These are phyloP conservation scores for Myotis findleyi DNA, from an alignment of 2,797 vertebrate genomes.

Conservation along the genomic window DNA sequence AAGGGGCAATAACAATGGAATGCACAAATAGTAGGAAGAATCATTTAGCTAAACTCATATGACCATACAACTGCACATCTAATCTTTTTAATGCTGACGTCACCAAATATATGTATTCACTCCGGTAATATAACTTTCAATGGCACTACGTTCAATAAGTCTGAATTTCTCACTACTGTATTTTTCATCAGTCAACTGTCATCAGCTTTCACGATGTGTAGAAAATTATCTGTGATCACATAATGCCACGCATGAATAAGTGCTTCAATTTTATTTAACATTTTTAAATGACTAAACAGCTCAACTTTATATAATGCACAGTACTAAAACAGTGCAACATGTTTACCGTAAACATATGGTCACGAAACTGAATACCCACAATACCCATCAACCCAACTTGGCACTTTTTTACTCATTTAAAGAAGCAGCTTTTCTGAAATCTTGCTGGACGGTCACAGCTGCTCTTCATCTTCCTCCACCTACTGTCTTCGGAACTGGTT, in stretches of 20 bases:
- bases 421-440: background rate
- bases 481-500: conserved; percentile 14
- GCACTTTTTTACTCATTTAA: background rate
- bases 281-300: background rate
- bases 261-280: conserved; percentile 70
- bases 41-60: background rate
- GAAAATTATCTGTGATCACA: conserved; percentile 1
- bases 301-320: background rate
- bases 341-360: background rate
- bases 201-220: background rate
- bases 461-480: background rate
- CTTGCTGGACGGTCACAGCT: background rate
- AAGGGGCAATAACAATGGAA: background rate
- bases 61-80: background rate
- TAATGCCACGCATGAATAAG: background rate
- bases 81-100: background rate
- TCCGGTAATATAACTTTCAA: background rate
- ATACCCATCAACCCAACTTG: background rate
- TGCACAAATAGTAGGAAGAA: background rate
- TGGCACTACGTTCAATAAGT: background rate
- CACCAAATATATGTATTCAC: background rate
- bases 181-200: background rate
- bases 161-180: background rate
- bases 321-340: background rate
- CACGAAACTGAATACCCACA: background rate